Conservation (phyloP, 2,888 invertebrate species). For the Drosophila pegasa region DNA sequence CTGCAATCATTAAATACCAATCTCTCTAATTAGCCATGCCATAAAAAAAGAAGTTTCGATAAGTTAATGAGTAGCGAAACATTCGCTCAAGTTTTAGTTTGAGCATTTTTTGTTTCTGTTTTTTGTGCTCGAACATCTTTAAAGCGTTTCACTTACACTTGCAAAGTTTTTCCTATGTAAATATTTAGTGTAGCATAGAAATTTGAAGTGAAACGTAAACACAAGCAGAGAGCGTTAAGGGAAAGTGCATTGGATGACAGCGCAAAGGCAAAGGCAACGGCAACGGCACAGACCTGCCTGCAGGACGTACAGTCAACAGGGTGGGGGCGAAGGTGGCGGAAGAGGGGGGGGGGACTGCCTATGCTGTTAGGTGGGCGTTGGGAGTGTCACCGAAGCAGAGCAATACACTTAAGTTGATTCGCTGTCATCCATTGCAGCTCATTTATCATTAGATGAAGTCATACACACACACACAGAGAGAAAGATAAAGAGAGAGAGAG, state of each 20-base stretch:
- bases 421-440: conserved; percentile 84
- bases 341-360: not conserved
- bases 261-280: conserved; percentile 2
- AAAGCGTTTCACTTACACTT: conserved; percentile 67
- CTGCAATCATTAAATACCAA: conserved; percentile 46
- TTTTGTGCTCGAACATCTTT: conserved; percentile 32
- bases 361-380: conserved; percentile 4
- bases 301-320: conserved; percentile 28
- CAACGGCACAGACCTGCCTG: conserved; percentile 10
- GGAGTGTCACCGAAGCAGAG: conserved; percentile 70
- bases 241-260: conserved; percentile 70
- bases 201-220: conserved; percentile 77
- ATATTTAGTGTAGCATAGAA: conserved; percentile 75
- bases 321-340: no score
- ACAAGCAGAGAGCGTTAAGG: conserved; percentile 71
- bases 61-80: conserved; percentile 39
- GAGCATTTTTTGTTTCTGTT: not conserved
- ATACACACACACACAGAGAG: conserved; percentile 47
- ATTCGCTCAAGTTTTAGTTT: conserved; percentile 29
- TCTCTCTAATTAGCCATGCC: conserved; percentile 36
- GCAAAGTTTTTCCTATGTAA: conserved; percentile 61
- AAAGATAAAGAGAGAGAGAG: not conserved
- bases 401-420: conserved; percentile 84
- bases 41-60: conserved; percentile 25
- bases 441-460: conserved; percentile 82